phyloP scores from a whole-genome alignment of 2,113 vertebrate species.

The Anser cygnoides region DNA sequence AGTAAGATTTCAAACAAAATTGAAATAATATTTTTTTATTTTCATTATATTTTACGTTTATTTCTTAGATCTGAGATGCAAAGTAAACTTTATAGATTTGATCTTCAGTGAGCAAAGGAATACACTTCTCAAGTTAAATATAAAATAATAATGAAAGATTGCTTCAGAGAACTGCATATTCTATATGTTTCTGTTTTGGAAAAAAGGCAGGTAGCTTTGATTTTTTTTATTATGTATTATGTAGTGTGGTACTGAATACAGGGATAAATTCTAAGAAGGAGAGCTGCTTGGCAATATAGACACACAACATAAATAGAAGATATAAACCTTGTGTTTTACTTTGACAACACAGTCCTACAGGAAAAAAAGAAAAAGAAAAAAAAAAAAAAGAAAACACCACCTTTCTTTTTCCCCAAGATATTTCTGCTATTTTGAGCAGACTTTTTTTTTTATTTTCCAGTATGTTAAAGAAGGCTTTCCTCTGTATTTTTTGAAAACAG shows the following conservation, averaged over 20 bases:
- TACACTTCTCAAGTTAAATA: background rate
- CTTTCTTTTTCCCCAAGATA: fast-evolving
- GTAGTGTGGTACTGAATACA: background rate
- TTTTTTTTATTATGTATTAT: background rate
- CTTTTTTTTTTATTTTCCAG: background rate
- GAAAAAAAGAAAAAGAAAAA: no score
- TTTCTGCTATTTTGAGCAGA: background rate
- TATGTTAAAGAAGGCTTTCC: background rate
- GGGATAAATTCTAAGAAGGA: background rate
- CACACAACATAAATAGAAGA: background rate
- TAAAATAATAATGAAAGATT: background rate
- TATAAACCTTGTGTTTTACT: background rate
- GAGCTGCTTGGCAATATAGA: background rate
- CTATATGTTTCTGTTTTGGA: background rate
- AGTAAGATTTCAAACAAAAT: background rate
- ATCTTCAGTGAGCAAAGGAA: background rate
- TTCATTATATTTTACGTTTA: background rate
- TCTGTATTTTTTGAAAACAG: background rate
- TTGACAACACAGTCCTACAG: background rate
- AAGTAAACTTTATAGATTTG: background rate
- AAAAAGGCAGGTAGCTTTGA: background rate
- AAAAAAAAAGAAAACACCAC: background rate
- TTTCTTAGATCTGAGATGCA: background rate
- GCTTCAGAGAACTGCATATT: background rate
- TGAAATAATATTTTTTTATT: background rate